Evolutionary conservation across 2,888 invertebrate genomes (phyloP), one percentile per base, ranked within the genome.

Genomic region (Drosophila pegasa): DNA sequence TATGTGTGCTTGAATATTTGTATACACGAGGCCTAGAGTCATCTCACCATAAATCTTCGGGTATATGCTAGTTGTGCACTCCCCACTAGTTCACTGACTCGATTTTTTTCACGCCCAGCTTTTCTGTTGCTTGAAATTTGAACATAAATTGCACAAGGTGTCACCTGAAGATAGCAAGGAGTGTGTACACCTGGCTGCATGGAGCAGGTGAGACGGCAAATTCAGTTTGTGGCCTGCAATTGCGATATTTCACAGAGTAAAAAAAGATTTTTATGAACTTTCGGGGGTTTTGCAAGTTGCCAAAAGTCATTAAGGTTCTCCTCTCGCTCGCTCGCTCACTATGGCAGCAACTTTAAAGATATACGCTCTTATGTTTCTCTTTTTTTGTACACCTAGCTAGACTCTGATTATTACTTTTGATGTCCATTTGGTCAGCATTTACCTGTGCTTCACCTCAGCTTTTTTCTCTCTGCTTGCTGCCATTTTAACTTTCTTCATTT

Each of bases 141-240:
- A 77, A 68, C 85, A 87, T 85, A 87, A 85, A 87, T 87, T 82
- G 78, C 70, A 69, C 64, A 80, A 85, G 86, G 85, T 85, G 85
- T 87, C 85, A 75, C 78, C 68, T 45, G 65, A 57, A 87, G 85
- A 85, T 87, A 87, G 79, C 73, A 54, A 60, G 54, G 58, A 54
- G 65, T 69, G 64, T 60, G 68, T 60, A 55, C 40, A 48, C 16
- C 33, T n/a, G 35, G 54, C 51, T 50, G 68, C 61, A 71, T 61
- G 57, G 12, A 41, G 35, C 61, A 41, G 73, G 81, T 69, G 72
- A 75, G 76, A 57, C 38, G 67, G 55, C 52, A 59, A 50, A 50
- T 55, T 62, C 50, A 59, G 57, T 58, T 62, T 45, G 43, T 52
- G 38, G 38, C 29, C 55, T 22, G 52, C 51, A 47, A 71, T 63